phyloP scores from a whole-genome alignment of 2,113 vertebrate species.

The Kryptolebias marmoratus region DNA sequence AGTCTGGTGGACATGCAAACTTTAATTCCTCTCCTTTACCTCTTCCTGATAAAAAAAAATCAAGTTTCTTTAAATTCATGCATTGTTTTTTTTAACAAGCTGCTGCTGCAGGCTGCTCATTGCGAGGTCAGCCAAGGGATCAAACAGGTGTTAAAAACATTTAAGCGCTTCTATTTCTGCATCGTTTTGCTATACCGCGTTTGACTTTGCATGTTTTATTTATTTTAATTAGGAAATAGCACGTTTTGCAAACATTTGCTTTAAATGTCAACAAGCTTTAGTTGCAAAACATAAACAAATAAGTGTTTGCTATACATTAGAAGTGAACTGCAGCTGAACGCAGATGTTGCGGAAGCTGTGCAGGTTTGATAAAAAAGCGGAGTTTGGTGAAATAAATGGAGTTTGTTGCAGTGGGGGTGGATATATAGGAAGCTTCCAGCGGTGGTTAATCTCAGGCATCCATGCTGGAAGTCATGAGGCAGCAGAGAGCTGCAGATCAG shows the following conservation, averaged over 20 bases:
- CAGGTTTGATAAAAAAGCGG: background rate
- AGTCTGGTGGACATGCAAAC: background rate
- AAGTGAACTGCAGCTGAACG: background rate
- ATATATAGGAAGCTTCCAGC: background rate
- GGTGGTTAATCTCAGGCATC: conserved; percentile 6
- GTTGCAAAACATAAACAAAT: background rate
- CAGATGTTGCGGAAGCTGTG: background rate
- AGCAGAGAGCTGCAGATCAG: conserved; percentile 12
- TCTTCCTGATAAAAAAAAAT: background rate
- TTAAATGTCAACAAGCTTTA: background rate
- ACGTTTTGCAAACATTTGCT: background rate
- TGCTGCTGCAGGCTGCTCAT: conserved; percentile 8
- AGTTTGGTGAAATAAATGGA: conserved; percentile 11
- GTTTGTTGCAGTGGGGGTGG: background rate
- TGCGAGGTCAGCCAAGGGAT: conserved; percentile 22
- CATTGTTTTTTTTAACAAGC: background rate
- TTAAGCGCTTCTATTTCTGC: background rate
- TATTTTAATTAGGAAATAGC: too few relatives aligned
- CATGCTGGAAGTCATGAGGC: conserved; percentile 8
- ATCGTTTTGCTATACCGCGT: background rate
- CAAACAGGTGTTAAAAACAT: conserved; percentile 51
- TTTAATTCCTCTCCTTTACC: background rate
- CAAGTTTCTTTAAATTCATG: background rate
- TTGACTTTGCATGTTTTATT: background rate
- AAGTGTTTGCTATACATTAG: background rate